Base-by-base conservation (phyloP, 2,113 vertebrate genomes). In the Ciconia stormi region DNA sequence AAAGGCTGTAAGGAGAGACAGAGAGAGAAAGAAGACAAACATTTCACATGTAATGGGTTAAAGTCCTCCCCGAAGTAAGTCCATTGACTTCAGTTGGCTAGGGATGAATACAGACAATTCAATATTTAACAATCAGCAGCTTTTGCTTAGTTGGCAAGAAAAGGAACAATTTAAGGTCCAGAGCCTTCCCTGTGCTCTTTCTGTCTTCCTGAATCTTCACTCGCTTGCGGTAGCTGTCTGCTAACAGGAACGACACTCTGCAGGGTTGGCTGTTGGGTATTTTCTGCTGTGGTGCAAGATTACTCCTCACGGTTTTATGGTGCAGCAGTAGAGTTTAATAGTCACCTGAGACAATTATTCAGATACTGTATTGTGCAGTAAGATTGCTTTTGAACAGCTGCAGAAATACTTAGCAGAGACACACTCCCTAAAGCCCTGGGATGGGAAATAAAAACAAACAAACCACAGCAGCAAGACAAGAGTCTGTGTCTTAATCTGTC, bases 291-390 rank as follows among this genome's bases (percentile, higher is more conserved):
- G 29, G 90, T 80, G 84, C 93, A 95, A 55, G 82, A 94, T 96
- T 87, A 63, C 62, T 94, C 89, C 92, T 95, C 16, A 3, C 92
- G 93, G 85, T 92, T 97, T 97, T 97, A 97, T 91, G 89, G 77
- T 66, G 49, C 89, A 94, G 93, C 79, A 81, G 65, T 77, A 95
- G 94, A 72, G 67, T 96, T 97, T 96, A 96, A 95, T 90, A 90
- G 95, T 79, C 96, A 92, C 91, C 65, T 3, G 93, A 97, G 97
- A 96, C 96, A 97, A 95, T 96, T 96, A 97, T 96, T 97, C 92
- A 93, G 94, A 95, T 92, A 72, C 94, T 97, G 94, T 27, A 78
- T 87, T 92, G 89, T 91, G 72, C 69, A 67, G 32, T 67, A 38
- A 93, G 91, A 95, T 96, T 84, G 85, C 70, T 94, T 96, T 82